Conservation (phyloP, 2,797 vertebrate species). For the Phylloscopus collybita region DNA sequence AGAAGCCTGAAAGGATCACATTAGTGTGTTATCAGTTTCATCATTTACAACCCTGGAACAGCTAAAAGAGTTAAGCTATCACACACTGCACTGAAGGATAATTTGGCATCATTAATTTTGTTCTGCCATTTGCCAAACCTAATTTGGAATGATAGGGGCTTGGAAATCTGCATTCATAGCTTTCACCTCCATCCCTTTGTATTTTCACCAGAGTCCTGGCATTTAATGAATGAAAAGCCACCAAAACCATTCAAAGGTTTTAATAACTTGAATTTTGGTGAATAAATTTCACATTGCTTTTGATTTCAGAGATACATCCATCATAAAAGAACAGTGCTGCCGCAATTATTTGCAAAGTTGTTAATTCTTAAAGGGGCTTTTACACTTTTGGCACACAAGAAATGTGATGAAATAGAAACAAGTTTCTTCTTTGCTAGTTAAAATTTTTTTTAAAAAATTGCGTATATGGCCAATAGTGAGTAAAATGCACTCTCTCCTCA, state of each 20-base stretch:
- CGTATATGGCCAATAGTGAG: fast-evolving
- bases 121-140: constrained; percentile 56
- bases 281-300: background rate
- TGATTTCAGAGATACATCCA: background rate
- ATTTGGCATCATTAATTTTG: constrained; percentile 67
- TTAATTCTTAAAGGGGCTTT: background rate
- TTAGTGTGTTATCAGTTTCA: constrained; percentile 71
- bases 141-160: constrained; percentile 38
- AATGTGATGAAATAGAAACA: background rate
- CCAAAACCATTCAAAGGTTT: constrained; percentile 25
- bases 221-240: constrained; percentile 35
- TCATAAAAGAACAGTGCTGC: background rate
- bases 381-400: background rate
- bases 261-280: background rate
- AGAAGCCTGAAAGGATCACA: constrained; percentile 73
- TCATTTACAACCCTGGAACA: constrained; percentile 53
- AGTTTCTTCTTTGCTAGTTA: background rate
- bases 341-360: background rate
- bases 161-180: constrained; percentile 22
- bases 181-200: background rate
- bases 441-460: background rate
- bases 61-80: constrained; percentile 59
- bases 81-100: constrained; percentile 18
- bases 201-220: background rate
- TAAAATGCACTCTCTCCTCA: background rate